Evolutionary conservation across 2,888 invertebrate species (phyloP).

Genomic region (Amblyteles armatorius): DNA sequence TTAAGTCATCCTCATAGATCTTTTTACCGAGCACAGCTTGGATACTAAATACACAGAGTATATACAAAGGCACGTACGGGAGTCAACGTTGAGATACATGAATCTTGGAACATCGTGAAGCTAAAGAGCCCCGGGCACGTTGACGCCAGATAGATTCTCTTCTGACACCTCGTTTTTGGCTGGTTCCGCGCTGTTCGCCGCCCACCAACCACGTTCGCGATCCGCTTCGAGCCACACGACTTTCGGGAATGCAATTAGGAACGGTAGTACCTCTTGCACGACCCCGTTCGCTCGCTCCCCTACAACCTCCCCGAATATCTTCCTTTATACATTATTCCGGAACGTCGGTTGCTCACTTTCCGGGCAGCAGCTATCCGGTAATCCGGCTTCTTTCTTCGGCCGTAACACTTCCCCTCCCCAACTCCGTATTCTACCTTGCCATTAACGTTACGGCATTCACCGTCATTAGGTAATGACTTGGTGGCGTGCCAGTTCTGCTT

Average conservation of each 20-base stretch:
- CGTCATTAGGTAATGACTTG: conserved; percentile 71
- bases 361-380: conserved; percentile 10
- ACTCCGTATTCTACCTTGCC: conserved; percentile 21
- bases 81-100: conserved; percentile 11
- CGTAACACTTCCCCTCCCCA: conserved; percentile 58
- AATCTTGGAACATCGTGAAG: conserved; percentile 42
- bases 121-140: conserved; percentile 19
- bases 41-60: not conserved
- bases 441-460: conserved; percentile 62
- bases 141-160: conserved; percentile 27
- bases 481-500: conserved; percentile 49
- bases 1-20: conserved; percentile 4
- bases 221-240: conserved; percentile 61
- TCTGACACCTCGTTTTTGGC: conserved; percentile 58
- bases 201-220: conserved; percentile 22
- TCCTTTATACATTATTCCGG: conserved; percentile 50
- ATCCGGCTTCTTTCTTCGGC: conserved; percentile 23
- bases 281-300: conserved; percentile 51
- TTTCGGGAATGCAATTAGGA: conserved; percentile 79
- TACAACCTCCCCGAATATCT: conserved; percentile 55
- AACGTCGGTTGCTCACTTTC: conserved; percentile 33
- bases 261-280: conserved; percentile 42
- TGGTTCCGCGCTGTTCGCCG: conserved; percentile 16
- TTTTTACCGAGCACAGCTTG: not conserved
- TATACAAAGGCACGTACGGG: not conserved